Evolutionary conservation across 2,888 invertebrate species (phyloP).

Genomic region (Euphydryas editha): DNA sequence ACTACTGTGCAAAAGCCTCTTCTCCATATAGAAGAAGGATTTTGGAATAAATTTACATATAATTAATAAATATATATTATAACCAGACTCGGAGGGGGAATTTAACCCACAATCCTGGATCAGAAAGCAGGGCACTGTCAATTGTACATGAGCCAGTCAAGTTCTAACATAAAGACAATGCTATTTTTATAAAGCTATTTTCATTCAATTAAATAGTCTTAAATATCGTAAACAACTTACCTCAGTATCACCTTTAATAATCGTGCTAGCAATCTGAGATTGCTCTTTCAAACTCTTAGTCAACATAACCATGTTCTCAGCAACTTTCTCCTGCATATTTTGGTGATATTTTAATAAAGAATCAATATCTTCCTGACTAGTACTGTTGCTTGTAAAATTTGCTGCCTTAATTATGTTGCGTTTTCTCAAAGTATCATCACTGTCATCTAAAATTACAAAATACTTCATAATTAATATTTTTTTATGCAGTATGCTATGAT

Average conservation of each 20-base stretch:
- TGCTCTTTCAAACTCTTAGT: slow-evolving; percentile 95
- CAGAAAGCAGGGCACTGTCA: too few species aligned
- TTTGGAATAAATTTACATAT: too few species aligned
- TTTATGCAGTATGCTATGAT: too few species aligned
- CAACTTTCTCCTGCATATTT: slow-evolving; percentile 94
- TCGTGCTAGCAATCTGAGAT: slow-evolving; percentile 93
- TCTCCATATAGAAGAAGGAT: too few species aligned
- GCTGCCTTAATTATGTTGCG: slow-evolving; percentile 81
- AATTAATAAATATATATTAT: too few species aligned
- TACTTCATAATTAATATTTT: neutral
- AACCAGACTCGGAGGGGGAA: too few species aligned
- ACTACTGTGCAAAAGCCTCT: too few species aligned
- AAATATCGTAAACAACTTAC: slow-evolving; percentile 62
- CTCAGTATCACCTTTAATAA: slow-evolving; percentile 95
- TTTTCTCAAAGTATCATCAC: slow-evolving; percentile 77
- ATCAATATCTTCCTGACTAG: slow-evolving; percentile 88
- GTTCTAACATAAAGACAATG: too few species aligned
- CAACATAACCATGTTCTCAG: slow-evolving; percentile 96
- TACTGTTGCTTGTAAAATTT: slow-evolving; percentile 73
- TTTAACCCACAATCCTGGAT: too few species aligned
- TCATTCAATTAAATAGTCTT: too few species aligned
- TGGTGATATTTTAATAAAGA: slow-evolving; percentile 93
- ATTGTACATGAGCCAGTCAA: too few species aligned
- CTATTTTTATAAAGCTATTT: too few species aligned
- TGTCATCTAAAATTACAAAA: slow-evolving; percentile 58